Evolutionary conservation across 2,797 vertebrate species (phyloP).

Genomic region (Anableps anableps): DNA sequence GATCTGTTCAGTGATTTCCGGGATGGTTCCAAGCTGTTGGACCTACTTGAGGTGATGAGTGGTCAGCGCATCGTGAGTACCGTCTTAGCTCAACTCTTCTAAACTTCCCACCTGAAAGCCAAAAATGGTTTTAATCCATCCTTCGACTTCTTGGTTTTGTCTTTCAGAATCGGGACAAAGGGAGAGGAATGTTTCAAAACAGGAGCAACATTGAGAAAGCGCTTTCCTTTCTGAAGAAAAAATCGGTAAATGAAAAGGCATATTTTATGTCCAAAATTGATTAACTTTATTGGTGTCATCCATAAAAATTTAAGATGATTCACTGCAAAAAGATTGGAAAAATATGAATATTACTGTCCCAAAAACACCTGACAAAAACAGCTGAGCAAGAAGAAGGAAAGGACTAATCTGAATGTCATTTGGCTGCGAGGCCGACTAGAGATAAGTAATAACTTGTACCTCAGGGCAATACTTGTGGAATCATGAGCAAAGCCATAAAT

Average conservation of each 20-base stretch:
- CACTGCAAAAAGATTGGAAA: background rate
- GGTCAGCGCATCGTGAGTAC: slow-evolving; percentile 88
- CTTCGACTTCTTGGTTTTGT: background rate
- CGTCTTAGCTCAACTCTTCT: background rate
- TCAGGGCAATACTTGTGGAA: background rate
- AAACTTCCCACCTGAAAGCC: rapidly evolving
- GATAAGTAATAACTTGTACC: background rate
- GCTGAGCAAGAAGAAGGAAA: background rate
- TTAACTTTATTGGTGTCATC: background rate
- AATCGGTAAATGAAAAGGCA: slow-evolving; percentile 83
- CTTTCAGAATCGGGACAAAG: slow-evolving; percentile 89
- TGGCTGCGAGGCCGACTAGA: background rate
- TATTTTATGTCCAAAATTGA: background rate
- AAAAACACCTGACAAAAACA: no score
- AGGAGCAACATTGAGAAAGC: slow-evolving; percentile 93
- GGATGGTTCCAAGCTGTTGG: slow-evolving; percentile 89
- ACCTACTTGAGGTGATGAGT: slow-evolving; percentile 96
- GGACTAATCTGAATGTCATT: background rate
- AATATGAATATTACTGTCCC: background rate
- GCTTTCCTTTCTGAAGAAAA: slow-evolving; percentile 88
- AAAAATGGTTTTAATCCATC: background rate
- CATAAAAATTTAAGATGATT: no score
- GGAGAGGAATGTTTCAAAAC: slow-evolving; percentile 87
- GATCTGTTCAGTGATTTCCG: slow-evolving; percentile 91
- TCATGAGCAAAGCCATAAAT: background rate